These are phyloP conservation scores for Danio choprae DNA, from an alignment of 2,797 vertebrate genomes.

Conservation along the genomic window DNA sequence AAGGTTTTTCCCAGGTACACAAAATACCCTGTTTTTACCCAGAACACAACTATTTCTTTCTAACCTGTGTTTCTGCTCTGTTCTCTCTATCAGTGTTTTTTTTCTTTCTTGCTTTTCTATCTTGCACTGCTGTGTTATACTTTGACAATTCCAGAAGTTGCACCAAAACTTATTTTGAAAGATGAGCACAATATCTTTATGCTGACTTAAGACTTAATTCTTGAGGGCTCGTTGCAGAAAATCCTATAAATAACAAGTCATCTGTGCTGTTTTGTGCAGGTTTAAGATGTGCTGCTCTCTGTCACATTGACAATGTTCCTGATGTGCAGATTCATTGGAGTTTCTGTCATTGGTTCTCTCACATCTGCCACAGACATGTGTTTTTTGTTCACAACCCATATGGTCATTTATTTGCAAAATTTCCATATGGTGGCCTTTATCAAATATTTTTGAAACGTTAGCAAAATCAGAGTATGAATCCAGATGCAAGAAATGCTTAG, in stretches of 20 bases:
- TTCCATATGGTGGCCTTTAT: slow-evolving; percentile 38
- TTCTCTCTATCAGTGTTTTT: slow-evolving; percentile 57
- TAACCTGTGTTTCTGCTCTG: slow-evolving; percentile 36
- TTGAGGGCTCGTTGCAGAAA: slow-evolving; percentile 9
- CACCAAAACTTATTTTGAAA: slow-evolving; percentile 44
- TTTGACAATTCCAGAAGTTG: slow-evolving; percentile 39
- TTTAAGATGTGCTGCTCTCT: slow-evolving; percentile 16
- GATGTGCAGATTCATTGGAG: slow-evolving; percentile 5
- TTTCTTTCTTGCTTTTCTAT: slow-evolving; percentile 23
- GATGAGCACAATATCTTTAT: slow-evolving; percentile 51
- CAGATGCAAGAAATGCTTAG: not conserved
- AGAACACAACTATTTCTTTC: slow-evolving; percentile 51
- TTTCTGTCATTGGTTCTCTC: slow-evolving; percentile 25
- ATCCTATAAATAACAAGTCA: slow-evolving; percentile 34
- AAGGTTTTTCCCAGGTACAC: slow-evolving; percentile 42
- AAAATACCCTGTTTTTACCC: slow-evolving; percentile 45
- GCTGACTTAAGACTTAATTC: slow-evolving; percentile 42
- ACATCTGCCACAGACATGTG: slow-evolving; percentile 19
- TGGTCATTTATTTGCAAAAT: slow-evolving; percentile 26
- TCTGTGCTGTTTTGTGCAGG: not conserved
- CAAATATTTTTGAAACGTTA: slow-evolving; percentile 8
- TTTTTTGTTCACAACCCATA: slow-evolving; percentile 19
- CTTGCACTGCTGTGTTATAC: slow-evolving; percentile 44
- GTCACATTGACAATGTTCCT: slow-evolving; percentile 3
- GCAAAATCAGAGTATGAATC: not conserved